These are phyloP conservation scores for Caenorhabditis sp. DNA, from an alignment of 2,888 invertebrate species.

Conservation along the genomic window DNA sequence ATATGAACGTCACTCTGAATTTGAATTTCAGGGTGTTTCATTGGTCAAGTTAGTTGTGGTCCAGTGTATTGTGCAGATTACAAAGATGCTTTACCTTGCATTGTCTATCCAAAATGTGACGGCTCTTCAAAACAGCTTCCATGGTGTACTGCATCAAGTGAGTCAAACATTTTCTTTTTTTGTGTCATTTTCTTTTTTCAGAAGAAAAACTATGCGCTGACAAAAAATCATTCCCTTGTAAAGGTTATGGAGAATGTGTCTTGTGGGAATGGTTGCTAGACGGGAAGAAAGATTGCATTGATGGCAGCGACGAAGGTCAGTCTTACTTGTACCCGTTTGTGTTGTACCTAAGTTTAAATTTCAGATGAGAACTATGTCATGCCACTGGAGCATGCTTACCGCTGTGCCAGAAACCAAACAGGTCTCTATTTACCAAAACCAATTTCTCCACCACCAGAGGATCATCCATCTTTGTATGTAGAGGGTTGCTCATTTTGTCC, in stretches of 20 bases:
- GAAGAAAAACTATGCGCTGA: slow-evolving; percentile 78
- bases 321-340: background rate
- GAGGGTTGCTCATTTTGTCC: slow-evolving; percentile 61
- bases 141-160: slow-evolving; percentile 72
- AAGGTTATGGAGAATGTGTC: slow-evolving; percentile 82
- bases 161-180: slow-evolving; percentile 4
- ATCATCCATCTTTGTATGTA: slow-evolving; percentile 53
- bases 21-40: slow-evolving; percentile 76
- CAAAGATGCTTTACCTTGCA: slow-evolving; percentile 75
- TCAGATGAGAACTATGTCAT: slow-evolving; percentile 63
- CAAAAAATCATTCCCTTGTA: slow-evolving; percentile 76
- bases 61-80: slow-evolving; percentile 77
- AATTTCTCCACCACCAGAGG: slow-evolving; percentile 53
- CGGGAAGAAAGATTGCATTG: slow-evolving; percentile 79
- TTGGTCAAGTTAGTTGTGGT: slow-evolving; percentile 81
- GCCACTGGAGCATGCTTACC: slow-evolving; percentile 53
- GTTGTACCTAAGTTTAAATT: background rate
- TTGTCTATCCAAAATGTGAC: slow-evolving; percentile 77
- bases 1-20: too few relatives aligned
- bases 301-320: slow-evolving; percentile 80
- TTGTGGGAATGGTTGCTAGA: slow-evolving; percentile 79
- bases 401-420: slow-evolving; percentile 48
- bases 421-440: slow-evolving; percentile 53
- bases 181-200: slow-evolving; percentile 55
- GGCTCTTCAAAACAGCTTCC: slow-evolving; percentile 68